Conservation (phyloP, 2,888 invertebrate species). For the Synanthedon myopaeformis region DNA sequence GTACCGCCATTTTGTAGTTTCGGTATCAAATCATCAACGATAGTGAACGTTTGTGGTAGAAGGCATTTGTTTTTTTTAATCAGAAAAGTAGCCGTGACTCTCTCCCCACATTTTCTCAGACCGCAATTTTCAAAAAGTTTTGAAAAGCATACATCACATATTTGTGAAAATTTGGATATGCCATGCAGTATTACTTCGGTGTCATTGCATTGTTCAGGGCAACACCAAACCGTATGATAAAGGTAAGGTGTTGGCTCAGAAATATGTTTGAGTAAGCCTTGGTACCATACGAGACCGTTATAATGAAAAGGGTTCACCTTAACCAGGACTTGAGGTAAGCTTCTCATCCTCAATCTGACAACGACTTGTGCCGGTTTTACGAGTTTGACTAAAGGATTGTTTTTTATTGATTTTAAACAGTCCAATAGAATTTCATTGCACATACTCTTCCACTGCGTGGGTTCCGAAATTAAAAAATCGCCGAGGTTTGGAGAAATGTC, state of each 20-base stretch:
- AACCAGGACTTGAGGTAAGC: conserved; percentile 25
- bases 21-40: conserved; percentile 42
- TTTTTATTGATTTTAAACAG: conserved; percentile 29
- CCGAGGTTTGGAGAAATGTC: conserved; percentile 34
- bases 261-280: conserved; percentile 35
- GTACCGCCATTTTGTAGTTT: conserved; percentile 32
- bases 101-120: conserved; percentile 48
- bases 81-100: conserved; percentile 36
- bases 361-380: conserved; percentile 34
- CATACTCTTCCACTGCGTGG: conserved; percentile 32
- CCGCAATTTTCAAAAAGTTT: conserved; percentile 51
- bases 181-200: conserved; percentile 45
- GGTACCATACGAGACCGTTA: conserved; percentile 28
- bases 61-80: conserved; percentile 19
- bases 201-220: conserved; percentile 58
- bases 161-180: conserved; percentile 48
- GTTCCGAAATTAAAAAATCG: conserved; percentile 37
- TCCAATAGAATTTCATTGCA: conserved; percentile 45
- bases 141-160: conserved; percentile 44
- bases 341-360: conserved; percentile 34
- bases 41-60: conserved; percentile 25
- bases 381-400: conserved; percentile 13
- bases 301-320: conserved; percentile 21
- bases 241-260: conserved; percentile 42
- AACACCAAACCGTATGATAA: conserved; percentile 56